Percentiles rank a stretch among this genome's conserved stretches.
phyloP scores from a whole-genome alignment of 1,140 invertebrate genomes.

The Eupristina koningsbergeri region DNA sequence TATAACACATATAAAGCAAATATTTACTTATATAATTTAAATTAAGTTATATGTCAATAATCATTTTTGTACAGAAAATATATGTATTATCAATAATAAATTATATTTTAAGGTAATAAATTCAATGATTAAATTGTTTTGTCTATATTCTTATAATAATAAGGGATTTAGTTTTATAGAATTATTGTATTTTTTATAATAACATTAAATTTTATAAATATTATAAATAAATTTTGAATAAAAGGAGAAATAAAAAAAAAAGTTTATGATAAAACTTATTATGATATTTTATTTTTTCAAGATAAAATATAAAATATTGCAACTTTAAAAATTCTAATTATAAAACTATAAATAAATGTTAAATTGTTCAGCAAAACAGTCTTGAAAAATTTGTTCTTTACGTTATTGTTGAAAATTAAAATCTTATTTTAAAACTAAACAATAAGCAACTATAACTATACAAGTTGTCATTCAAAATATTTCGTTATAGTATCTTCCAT shows the following conservation, averaged over 20 bases:
- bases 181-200: not conserved
- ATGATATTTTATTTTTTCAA: slow-evolving; percentile 28
- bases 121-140: slow-evolving; percentile 37
- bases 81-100: slow-evolving; percentile 56
- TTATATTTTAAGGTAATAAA: slow-evolving; percentile 34
- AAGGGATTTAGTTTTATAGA: not conserved
- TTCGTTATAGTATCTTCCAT: slow-evolving; percentile 78
- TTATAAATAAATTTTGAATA: not conserved
- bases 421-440: not conserved
- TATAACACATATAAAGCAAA: slow-evolving; percentile 8
- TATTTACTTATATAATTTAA: slow-evolving; percentile 37
- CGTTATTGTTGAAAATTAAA: slow-evolving; percentile 9
- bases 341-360: slow-evolving; percentile 31
- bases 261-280: not conserved
- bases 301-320: slow-evolving; percentile 33
- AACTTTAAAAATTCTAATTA: slow-evolving; percentile 32
- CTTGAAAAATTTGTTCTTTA: slow-evolving; percentile 28
- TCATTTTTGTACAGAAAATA: slow-evolving; percentile 66
- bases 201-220: not conserved
- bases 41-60: slow-evolving; percentile 14
- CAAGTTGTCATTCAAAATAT: slow-evolving; percentile 71
- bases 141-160: too few species aligned
- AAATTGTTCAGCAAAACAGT: slow-evolving; percentile 38
- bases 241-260: not conserved
- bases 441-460: slow-evolving; percentile 4